Evolutionary conservation across 2,113 vertebrate species (phyloP).

Genomic region (Corythornis madagascariensis): DNA sequence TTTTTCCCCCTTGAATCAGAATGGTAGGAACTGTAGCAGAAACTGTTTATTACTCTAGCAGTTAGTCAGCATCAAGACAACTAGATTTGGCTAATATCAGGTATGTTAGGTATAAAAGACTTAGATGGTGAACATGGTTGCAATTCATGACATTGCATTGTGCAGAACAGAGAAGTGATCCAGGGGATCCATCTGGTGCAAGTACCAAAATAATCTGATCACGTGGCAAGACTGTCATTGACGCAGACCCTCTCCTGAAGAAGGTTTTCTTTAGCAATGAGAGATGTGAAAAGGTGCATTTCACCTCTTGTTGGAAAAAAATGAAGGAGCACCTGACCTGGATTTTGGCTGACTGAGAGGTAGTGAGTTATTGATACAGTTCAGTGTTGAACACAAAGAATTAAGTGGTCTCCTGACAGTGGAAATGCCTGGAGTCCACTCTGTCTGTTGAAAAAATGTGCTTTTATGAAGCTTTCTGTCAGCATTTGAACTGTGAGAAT

Average conservation of each 20-base stretch:
- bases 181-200: background rate
- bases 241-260: background rate
- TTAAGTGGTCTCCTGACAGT: background rate
- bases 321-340: background rate
- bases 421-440: background rate
- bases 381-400: background rate
- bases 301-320: background rate
- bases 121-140: background rate
- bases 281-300: background rate
- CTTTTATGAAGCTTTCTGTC: conserved; percentile 20
- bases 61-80: background rate
- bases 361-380: background rate
- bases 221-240: background rate
- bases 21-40: background rate
- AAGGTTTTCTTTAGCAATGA: background rate
- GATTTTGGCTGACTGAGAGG: background rate
- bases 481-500: conserved; percentile 8
- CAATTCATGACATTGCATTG: background rate
- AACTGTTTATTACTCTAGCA: background rate
- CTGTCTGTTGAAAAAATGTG: background rate
- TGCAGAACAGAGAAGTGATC: background rate
- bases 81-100: background rate
- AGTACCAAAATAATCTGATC: background rate
- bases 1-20: background rate
- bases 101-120: background rate